These are phyloP conservation scores for Eidolon helvum DNA, from an alignment of 2,113 vertebrate species.

Conservation along the genomic window DNA sequence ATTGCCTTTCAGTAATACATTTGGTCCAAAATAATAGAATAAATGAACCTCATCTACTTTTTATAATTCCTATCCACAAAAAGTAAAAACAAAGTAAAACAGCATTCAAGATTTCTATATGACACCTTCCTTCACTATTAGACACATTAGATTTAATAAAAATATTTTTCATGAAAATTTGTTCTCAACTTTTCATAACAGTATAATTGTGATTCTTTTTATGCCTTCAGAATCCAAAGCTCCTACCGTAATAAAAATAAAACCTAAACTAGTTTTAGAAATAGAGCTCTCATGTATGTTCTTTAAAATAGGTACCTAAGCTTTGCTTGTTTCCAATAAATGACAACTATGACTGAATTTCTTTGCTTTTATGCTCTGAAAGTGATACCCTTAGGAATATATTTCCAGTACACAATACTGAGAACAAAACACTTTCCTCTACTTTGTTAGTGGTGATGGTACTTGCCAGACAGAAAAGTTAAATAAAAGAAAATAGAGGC, in stretches of 20 bases:
- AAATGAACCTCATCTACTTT: background rate
- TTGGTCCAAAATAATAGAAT: background rate
- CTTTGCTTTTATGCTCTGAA: conserved; percentile 24
- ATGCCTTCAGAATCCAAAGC: conserved; percentile 43
- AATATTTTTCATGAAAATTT: conserved; percentile 21
- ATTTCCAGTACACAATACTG: background rate
- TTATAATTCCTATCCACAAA: conserved; percentile 9
- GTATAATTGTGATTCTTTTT: background rate
- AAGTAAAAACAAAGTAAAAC: background rate
- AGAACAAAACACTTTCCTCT: background rate
- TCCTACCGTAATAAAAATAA: conserved; percentile 57
- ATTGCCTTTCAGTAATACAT: background rate
- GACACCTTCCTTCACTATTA: background rate
- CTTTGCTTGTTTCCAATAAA: conserved; percentile 20
- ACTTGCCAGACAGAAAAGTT: background rate
- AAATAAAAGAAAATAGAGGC: background rate
- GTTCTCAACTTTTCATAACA: conserved; percentile 1
- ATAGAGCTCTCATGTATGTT: conserved; percentile 17
- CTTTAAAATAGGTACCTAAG: conserved; percentile 44
- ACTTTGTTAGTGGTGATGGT: background rate
- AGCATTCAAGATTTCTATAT: background rate
- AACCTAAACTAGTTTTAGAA: conserved; percentile 35
- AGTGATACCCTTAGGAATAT: conserved; percentile 15
- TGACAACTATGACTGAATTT: conserved; percentile 19
- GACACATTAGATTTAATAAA: background rate